Conservation (phyloP, 2,113 vertebrate species). For the Erythrocebus patas region DNA sequence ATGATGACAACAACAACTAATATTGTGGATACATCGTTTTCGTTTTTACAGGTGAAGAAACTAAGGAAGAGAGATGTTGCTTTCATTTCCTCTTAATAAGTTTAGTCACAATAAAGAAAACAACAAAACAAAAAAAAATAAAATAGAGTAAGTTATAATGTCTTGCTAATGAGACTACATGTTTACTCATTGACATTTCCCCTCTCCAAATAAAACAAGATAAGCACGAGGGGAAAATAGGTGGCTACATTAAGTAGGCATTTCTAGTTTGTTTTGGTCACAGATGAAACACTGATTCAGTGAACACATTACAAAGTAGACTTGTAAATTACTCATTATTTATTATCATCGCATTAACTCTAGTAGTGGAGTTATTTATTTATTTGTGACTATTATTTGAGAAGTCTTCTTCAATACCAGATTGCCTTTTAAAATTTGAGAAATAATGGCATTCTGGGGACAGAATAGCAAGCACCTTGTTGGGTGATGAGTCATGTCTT, state of each 20-base stretch:
- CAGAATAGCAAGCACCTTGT: neutral
- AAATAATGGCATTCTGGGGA: neutral
- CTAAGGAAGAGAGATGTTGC: neutral
- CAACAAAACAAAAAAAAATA: too few species aligned
- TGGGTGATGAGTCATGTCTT: neutral
- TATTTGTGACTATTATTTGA: neutral
- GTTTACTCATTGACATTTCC: neutral
- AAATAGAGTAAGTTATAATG: neutral
- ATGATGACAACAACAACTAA: neutral
- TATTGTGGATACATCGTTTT: neutral
- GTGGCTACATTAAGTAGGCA: neutral
- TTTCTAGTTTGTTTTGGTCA: slow-evolving; percentile 19
- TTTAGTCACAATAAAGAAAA: neutral
- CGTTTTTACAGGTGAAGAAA: neutral
- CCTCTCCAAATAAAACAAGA: neutral
- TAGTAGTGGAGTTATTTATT: neutral
- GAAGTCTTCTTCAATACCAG: neutral
- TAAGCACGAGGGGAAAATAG: neutral
- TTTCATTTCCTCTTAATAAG: neutral
- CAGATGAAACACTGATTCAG: slow-evolving; percentile 4
- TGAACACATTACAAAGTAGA: slow-evolving; percentile 18
- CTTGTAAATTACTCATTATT: slow-evolving; percentile 27
- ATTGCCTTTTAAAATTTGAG: slow-evolving; percentile 1
- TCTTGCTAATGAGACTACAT: neutral
- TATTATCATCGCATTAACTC: slow-evolving; percentile 54